Evolutionary conservation across 2,113 vertebrate species (phyloP).

Genomic region (Symphodus melops): DNA sequence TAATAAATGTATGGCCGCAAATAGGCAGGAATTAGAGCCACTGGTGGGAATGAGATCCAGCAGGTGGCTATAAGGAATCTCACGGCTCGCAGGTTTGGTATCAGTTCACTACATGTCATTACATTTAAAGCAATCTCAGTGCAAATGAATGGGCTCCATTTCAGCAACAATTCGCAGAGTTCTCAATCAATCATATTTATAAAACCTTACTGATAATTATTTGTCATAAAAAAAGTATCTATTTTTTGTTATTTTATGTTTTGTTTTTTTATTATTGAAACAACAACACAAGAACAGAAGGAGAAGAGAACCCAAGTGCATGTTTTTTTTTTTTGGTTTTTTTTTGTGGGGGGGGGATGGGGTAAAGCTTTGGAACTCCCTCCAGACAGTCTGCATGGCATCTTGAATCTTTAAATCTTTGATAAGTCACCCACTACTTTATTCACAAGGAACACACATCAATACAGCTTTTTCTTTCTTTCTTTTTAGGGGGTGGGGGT

Average conservation of each 20-base stretch:
- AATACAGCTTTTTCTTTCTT: no score
- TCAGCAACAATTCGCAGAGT: slow-evolving; percentile 28
- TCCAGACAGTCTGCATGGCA: no score
- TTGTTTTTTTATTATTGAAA: not conserved
- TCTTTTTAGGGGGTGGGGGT: no score
- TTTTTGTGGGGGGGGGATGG: no score
- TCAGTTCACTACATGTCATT: slow-evolving; percentile 38
- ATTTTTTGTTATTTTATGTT: not conserved
- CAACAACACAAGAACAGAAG: no score
- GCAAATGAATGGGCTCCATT: slow-evolving; percentile 26
- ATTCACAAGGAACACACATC: no score
- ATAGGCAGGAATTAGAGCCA: slow-evolving; percentile 36
- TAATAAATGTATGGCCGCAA: slow-evolving; percentile 38
- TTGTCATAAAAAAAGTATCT: not conserved
- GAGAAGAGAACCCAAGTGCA: no score
- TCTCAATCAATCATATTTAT: not conserved
- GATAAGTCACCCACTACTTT: no score
- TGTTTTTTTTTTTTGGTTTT: no score
- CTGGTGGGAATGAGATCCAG: slow-evolving; percentile 51
- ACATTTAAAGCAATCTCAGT: slow-evolving; percentile 32
- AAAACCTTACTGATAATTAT: not conserved
- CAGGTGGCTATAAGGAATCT: slow-evolving; percentile 45
- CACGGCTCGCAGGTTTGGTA: slow-evolving; percentile 33
- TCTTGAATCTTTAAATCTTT: no score
- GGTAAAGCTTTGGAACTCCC: no score